Conservation (phyloP, 2,888 invertebrate species). For the Cotesia congregata region DNA sequence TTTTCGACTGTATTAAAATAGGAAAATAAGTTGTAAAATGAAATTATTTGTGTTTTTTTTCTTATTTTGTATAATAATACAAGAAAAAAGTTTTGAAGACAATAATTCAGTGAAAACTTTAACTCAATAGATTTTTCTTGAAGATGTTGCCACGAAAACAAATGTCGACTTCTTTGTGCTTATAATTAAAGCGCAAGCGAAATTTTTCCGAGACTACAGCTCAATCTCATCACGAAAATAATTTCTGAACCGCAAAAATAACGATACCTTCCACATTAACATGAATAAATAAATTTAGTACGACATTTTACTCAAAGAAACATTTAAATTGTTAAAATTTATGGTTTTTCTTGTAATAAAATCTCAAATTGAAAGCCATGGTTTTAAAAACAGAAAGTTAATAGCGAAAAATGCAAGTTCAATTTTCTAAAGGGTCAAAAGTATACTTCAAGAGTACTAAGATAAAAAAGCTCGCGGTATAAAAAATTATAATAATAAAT, state of each 20-base stretch:
- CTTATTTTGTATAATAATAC: too few species aligned
- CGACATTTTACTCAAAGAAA: too few species aligned
- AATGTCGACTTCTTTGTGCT: background rate
- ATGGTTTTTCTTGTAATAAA: too few species aligned
- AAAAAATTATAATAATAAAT: slow-evolving; percentile 18
- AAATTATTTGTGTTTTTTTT: too few species aligned
- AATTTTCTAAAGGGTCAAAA: background rate
- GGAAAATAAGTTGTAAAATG: too few species aligned
- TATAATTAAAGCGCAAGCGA: background rate
- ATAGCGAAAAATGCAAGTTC: background rate
- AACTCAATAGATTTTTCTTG: too few species aligned
- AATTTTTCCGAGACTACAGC: background rate
- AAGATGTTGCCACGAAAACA: background rate
- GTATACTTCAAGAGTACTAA: slow-evolving; percentile 13
- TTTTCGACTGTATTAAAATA: too few species aligned
- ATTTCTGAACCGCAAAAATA: background rate
- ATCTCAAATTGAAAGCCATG: background rate
- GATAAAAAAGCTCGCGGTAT: slow-evolving; percentile 16
- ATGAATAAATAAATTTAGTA: background rate
- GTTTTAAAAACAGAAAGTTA: background rate
- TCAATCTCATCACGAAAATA: background rate
- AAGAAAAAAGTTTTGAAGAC: too few species aligned
- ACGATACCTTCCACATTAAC: background rate
- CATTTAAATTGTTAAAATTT: too few species aligned
- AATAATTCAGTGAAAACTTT: too few species aligned